phyloP scores from a whole-genome alignment of 2,113 vertebrate genomes.

The Phyllopteryx taeniolatus region DNA sequence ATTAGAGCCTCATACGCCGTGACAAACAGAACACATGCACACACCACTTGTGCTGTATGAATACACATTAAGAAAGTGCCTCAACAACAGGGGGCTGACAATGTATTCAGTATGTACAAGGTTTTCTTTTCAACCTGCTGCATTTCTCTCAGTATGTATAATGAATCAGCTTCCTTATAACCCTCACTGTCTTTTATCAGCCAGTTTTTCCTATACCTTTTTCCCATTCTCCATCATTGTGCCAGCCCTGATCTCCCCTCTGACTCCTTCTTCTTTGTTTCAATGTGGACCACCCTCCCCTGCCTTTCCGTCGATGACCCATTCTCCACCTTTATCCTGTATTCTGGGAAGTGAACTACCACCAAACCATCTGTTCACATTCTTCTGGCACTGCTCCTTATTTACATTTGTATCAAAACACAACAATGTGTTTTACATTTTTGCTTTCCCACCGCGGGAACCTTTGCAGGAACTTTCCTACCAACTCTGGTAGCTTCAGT shows the following conservation, averaged over 20 bases:
- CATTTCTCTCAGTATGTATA: slow-evolving; percentile 57
- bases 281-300: not conserved
- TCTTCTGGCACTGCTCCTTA: not conserved
- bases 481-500: too few relatives aligned
- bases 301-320: not conserved
- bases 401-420: not conserved
- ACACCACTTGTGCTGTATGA: not conserved
- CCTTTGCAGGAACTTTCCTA: too few relatives aligned
- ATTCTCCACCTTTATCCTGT: not conserved
- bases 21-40: slow-evolving; percentile 20
- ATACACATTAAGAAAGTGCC: slow-evolving; percentile 15
- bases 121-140: slow-evolving; percentile 23
- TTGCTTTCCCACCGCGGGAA: not conserved
- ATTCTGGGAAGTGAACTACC: too few relatives aligned
- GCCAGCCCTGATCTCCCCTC: slow-evolving; percentile 8
- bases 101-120: slow-evolving; percentile 46
- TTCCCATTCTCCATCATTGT: slow-evolving; percentile 11
- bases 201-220: slow-evolving; percentile 25
- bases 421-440: not conserved
- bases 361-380: not conserved
- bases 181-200: slow-evolving; percentile 28
- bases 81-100: slow-evolving; percentile 44
- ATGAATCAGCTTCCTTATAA: slow-evolving; percentile 45
- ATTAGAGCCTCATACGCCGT: slow-evolving; percentile 36
- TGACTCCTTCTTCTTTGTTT: not conserved